Evolutionary conservation across 2,797 vertebrate genomes (phyloP).

Genomic region (Acanthurus tractus): DNA sequence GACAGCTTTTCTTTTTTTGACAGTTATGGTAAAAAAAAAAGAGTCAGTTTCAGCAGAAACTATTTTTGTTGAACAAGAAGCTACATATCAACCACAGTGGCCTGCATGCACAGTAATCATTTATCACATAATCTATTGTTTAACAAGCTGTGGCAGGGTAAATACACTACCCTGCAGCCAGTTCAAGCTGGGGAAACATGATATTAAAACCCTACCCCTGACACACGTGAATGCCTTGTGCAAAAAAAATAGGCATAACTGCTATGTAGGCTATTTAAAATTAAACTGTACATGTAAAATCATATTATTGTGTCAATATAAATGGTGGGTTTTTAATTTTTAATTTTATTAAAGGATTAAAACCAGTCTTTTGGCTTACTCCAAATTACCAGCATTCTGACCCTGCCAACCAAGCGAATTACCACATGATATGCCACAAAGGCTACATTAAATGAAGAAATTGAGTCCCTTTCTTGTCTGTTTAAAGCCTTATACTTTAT

Average conservation of each 20-base stretch:
- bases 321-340: neutral
- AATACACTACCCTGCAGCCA: no score
- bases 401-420: neutral
- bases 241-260: no score
- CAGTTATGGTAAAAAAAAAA: neutral
- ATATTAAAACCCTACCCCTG: neutral
- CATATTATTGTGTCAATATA: neutral
- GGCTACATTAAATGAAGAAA: slow-evolving; percentile 15
- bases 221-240: neutral
- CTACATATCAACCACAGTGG: neutral
- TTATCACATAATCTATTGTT: slow-evolving; percentile 12
- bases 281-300: neutral
- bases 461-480: neutral
- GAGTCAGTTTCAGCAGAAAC: neutral
- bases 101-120: neutral
- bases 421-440: neutral
- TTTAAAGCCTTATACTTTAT: slow-evolving; percentile 6
- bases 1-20: neutral
- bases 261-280: no score
- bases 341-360: neutral
- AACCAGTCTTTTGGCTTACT: neutral
- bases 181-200: neutral
- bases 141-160: neutral
- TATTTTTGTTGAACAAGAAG: neutral
- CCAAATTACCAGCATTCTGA: neutral